These are phyloP conservation scores for Noctilio leporinus DNA, from an alignment of 2,113 vertebrate genomes.

Conservation along the genomic window DNA sequence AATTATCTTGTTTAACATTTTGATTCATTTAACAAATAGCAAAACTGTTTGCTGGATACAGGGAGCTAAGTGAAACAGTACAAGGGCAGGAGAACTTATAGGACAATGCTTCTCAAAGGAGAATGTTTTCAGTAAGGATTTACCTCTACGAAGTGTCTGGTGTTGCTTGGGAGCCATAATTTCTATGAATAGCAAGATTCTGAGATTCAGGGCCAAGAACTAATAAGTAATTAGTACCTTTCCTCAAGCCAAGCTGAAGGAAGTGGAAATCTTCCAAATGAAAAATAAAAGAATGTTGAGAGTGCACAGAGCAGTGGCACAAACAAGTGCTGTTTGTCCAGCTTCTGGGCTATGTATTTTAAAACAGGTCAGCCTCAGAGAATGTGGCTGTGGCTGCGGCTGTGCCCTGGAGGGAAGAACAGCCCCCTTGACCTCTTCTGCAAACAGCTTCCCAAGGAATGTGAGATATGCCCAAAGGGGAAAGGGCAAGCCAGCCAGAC, in stretches of 20 bases:
- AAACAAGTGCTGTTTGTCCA: constrained; percentile 43
- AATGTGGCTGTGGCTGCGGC: neutral
- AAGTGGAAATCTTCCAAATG: neutral
- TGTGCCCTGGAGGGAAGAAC: neutral
- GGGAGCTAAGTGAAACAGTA: neutral
- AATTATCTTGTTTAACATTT: neutral
- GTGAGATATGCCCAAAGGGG: neutral
- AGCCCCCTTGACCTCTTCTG: neutral
- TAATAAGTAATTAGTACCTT: neutral
- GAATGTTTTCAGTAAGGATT: neutral
- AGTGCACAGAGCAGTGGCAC: neutral
- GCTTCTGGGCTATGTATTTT: neutral
- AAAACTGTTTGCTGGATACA: neutral
- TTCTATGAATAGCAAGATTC: neutral
- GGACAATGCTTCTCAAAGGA: neutral
- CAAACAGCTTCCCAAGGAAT: neutral
- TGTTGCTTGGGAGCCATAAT: neutral
- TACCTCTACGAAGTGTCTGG: neutral
- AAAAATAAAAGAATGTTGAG: neutral
- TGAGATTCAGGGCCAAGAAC: neutral
- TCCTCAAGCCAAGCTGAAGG: constrained; percentile 25
- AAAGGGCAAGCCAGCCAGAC: neutral
- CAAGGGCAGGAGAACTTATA: neutral
- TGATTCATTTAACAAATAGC: neutral
- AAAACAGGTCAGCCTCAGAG: neutral